Evolutionary conservation across 1,140 invertebrate genomes (phyloP).

Genomic region (Zaprionus nigranus): DNA sequence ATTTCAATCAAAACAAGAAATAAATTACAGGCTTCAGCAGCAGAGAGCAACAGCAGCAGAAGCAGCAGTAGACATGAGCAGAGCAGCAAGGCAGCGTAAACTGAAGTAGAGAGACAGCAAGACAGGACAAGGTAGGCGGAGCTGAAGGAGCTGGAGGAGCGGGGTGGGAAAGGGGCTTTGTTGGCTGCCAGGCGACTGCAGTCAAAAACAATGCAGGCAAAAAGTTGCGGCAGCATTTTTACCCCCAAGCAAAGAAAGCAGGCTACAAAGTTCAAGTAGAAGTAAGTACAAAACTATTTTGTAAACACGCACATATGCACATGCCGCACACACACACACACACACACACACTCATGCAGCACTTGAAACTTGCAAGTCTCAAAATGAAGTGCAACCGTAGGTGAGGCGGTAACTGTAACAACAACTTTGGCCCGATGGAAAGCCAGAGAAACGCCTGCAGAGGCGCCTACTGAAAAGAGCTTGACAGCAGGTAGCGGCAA

Average conservation of each 20-base stretch:
- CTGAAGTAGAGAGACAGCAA: constrained; percentile 55
- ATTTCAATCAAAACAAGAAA: constrained; percentile 84
- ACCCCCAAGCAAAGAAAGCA: constrained; percentile 56
- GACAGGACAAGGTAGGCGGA: not conserved
- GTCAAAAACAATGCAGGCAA: constrained; percentile 81
- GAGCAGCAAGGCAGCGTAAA: constrained; percentile 46
- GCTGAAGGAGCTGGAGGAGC: not conserved
- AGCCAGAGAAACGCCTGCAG: constrained; percentile 32
- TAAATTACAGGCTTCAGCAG: constrained; percentile 81
- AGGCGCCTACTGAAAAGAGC: constrained; percentile 40
- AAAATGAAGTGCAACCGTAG: constrained; percentile 75
- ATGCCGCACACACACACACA: constrained; percentile 20
- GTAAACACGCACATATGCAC: constrained; percentile 63
- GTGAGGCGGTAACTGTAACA: constrained; percentile 40
- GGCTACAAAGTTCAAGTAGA: constrained; percentile 76
- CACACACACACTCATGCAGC: constrained; percentile 39
- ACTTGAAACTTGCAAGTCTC: constrained; percentile 69
- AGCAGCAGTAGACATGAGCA: constrained; percentile 40
- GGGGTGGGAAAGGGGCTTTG: not conserved
- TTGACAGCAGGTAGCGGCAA: constrained; percentile 69
- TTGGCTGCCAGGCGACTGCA: constrained; percentile 47
- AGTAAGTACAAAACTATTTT: constrained; percentile 82
- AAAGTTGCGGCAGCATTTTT: constrained; percentile 71
- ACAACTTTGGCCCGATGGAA: constrained; percentile 21
- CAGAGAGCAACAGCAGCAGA: constrained; percentile 50